Conservation (phyloP, 2,113 vertebrate species). For the Microcebus griseorufus region DNA sequence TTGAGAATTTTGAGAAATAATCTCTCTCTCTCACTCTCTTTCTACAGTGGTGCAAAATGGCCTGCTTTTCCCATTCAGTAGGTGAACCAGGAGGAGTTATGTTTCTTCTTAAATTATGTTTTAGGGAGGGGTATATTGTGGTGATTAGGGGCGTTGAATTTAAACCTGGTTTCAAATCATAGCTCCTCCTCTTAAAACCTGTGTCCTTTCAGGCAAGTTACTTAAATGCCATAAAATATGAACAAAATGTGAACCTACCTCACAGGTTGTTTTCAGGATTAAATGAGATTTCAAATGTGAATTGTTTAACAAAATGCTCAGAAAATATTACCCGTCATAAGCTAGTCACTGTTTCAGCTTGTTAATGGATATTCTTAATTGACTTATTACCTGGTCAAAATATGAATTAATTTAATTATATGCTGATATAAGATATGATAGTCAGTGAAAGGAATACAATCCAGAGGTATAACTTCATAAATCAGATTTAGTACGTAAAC, state of each 20-base stretch:
- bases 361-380: conserved; percentile 41
- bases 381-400: neutral
- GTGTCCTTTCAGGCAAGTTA: neutral
- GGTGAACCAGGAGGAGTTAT: neutral
- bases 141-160: neutral
- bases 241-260: neutral
- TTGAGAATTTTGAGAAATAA: neutral
- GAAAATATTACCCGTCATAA: neutral
- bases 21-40: neutral
- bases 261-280: neutral
- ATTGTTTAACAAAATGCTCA: neutral
- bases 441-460: neutral
- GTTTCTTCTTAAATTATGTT: neutral
- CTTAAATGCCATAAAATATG: neutral
- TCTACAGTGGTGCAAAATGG: neutral
- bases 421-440: neutral
- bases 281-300: conserved; percentile 15
- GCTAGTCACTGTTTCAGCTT: neutral
- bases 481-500: conserved; percentile 5
- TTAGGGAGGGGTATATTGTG: neutral
- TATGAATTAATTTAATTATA: conserved; percentile 34
- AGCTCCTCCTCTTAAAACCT: neutral
- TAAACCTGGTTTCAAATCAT: neutral
- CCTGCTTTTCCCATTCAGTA: neutral
- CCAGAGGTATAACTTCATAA: neutral